Evolutionary conservation across 1,140 invertebrate species (phyloP), one percentile per base, ranked within the genome.

Genomic region (Ditylenchus dipsaci): DNA sequence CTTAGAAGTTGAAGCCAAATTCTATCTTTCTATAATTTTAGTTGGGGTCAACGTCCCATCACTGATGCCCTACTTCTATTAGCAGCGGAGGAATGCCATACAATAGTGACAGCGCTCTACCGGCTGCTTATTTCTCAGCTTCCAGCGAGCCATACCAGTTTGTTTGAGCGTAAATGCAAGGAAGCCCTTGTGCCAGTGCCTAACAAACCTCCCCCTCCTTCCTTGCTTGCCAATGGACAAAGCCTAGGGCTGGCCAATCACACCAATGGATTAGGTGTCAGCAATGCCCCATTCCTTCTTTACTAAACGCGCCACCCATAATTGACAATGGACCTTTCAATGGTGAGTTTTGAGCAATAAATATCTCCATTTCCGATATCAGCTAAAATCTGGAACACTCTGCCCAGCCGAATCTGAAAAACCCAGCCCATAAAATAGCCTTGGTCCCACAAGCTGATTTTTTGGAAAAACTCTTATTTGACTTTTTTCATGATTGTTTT

Each of bases 41-140:
- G 74, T 69, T 81, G 79, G 79, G 65, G 78, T 23, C 57, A 73
- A 27, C 76, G 79, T 17, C 82, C 79, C 58, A 66, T 81, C 30
- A 65, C 60, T 29, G 69, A 82, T 42, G 79, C 83, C 1, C 64
- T 81, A 27, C 63, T 83, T 15, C 45, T 81, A 53, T 56, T 70
- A 8, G 71, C 82, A 13, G 71, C 79, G 11, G 79, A 81, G 56
- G 79, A 81, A 56, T 73, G 73, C 64, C 81, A 81, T 67, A 76
- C 79, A 47, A 60, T 81, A 8, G 72, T 82, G 30, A 69, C 65
- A 13, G 79, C 76, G 29, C 71, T 81, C 9, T 80, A 81, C 67
- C 73, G 82, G 42, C 45, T 76, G 11, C 66, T 81, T 11, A 67
- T 63, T 66, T 63, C 74, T 33, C 73, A 83, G 60, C 62, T 81